These are phyloP conservation scores for Ochotona curzoniae DNA, from an alignment of 2,113 vertebrate genomes.

Conservation along the genomic window DNA sequence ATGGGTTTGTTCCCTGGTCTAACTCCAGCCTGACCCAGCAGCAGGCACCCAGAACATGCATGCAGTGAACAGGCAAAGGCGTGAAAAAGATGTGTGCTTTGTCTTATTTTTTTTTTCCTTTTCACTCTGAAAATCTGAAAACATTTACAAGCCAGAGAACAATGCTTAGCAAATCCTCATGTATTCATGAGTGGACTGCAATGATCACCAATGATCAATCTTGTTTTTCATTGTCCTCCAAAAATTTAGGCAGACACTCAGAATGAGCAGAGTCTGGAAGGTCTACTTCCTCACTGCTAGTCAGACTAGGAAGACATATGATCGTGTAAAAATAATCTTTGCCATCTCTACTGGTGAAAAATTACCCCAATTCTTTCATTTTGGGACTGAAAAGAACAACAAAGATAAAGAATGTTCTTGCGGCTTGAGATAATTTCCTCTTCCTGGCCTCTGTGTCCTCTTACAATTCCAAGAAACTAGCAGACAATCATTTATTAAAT, in stretches of 20 bases:
- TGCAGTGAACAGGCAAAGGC: constrained; percentile 6
- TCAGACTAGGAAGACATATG: neutral
- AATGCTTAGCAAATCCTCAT: neutral
- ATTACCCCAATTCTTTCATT: neutral
- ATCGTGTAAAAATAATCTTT: constrained; percentile 35
- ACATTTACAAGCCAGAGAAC: neutral
- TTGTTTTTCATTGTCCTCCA: neutral
- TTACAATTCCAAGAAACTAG: constrained; percentile 17
- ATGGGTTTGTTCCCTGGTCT: neutral
- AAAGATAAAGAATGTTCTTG: constrained; percentile 24
- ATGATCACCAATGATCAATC: neutral
- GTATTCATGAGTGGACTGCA: neutral
- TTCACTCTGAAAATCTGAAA: constrained; percentile 21
- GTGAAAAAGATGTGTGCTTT: neutral
- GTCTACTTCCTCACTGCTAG: neutral
- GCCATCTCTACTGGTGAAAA: neutral
- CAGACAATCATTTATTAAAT: neutral
- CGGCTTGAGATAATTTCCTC: neutral
- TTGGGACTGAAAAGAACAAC: constrained; percentile 38
- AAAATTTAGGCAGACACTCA: neutral
- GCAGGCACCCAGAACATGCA: neutral
- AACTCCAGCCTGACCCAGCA: neutral
- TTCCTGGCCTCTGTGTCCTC: neutral
- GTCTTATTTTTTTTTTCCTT: neutral
- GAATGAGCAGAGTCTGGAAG: neutral